phyloP scores from a whole-genome alignment of 2,797 vertebrate genomes.

The Chiloscyllium punctatum region DNA sequence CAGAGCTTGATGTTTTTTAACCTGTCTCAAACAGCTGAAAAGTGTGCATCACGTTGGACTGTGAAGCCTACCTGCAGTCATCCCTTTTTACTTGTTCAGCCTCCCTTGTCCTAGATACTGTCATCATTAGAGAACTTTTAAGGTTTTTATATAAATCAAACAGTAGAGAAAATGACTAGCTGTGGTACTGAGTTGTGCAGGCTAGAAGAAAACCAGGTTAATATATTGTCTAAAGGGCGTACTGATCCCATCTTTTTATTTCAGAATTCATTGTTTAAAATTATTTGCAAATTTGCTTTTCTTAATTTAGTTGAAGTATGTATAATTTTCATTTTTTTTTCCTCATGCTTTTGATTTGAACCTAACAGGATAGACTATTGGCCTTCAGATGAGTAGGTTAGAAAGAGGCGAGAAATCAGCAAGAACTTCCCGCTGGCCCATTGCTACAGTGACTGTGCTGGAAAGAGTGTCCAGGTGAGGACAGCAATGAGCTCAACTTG shows the following conservation, averaged over 20 bases:
- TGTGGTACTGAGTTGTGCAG: background rate
- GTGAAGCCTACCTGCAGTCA: background rate
- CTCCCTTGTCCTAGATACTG: background rate
- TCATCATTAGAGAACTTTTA: background rate
- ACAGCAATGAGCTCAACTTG: background rate
- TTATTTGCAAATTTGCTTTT: background rate
- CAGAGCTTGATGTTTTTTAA: background rate
- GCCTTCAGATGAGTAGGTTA: constrained; percentile 11
- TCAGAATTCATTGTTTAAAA: background rate
- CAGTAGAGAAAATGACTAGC: background rate
- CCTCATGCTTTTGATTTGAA: background rate
- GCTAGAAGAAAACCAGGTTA: background rate
- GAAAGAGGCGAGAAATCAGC: background rate
- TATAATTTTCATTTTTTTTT: background rate
- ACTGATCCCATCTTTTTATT: background rate
- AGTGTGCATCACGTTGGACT: background rate
- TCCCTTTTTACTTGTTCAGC: background rate
- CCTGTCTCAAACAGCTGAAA: background rate
- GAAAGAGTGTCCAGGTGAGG: background rate
- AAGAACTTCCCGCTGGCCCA: background rate
- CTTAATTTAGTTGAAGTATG: background rate
- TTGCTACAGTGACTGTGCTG: background rate
- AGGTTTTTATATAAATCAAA: background rate
- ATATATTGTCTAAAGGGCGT: background rate
- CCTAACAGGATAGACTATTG: background rate